Evolutionary conservation across 2,797 vertebrate genomes (phyloP).

Genomic region (Esox masquinongy): DNA sequence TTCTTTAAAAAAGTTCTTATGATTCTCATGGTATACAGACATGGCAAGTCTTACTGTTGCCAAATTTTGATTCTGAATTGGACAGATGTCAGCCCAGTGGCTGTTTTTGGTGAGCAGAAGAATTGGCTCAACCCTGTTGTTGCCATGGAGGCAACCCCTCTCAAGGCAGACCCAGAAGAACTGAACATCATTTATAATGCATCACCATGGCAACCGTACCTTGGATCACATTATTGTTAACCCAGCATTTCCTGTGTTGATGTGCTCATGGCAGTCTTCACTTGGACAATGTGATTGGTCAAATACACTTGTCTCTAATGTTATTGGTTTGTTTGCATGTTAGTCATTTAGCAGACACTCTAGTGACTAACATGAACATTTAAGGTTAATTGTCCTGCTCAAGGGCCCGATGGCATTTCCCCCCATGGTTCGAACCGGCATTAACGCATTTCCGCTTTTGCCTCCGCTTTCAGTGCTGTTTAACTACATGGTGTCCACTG

Average conservation of each 20-base stretch:
- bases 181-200: slow-evolving; percentile 69
- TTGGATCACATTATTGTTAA: slow-evolving; percentile 37
- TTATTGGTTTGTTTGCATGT: not conserved
- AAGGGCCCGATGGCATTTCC: no score
- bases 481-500: slow-evolving; percentile 25
- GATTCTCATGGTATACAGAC: not conserved
- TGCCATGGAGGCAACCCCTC: slow-evolving; percentile 68
- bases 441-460: slow-evolving; percentile 19
- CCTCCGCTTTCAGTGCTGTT: slow-evolving; percentile 17
- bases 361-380: no score
- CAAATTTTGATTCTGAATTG: slow-evolving; percentile 10
- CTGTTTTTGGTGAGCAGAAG: slow-evolving; percentile 66
- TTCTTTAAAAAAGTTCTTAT: not conserved
- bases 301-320: not conserved
- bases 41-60: not conserved
- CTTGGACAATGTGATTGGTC: not conserved
- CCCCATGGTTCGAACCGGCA: slow-evolving; percentile 2
- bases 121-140: slow-evolving; percentile 62
- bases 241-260: slow-evolving; percentile 34
- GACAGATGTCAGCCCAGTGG: slow-evolving; percentile 55
- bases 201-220: slow-evolving; percentile 69
- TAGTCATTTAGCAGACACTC: not conserved
- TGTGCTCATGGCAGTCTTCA: slow-evolving; percentile 24
- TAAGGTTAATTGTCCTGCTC: no score
- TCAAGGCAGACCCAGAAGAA: slow-evolving; percentile 60